Conservation (phyloP, 2,888 invertebrate species). For the Crematogaster levior region DNA sequence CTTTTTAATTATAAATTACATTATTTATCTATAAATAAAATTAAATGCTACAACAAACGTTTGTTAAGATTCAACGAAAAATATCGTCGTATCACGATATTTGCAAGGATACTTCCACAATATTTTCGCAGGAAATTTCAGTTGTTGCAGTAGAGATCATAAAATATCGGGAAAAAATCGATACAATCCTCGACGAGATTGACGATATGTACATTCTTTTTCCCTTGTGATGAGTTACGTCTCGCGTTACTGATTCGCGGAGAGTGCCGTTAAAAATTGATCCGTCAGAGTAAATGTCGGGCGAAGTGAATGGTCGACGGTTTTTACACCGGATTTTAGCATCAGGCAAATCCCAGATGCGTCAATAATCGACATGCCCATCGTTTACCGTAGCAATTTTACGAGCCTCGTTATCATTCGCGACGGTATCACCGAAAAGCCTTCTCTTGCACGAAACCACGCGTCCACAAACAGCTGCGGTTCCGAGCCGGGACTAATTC, state of each 20-base stretch:
- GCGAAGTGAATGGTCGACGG: slow-evolving; percentile 35
- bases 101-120: not conserved
- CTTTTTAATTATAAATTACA: not conserved
- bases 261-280: slow-evolving; percentile 44
- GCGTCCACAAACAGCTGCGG: slow-evolving; percentile 23
- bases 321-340: slow-evolving; percentile 50
- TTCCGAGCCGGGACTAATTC: slow-evolving; percentile 42
- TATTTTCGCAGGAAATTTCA: not conserved
- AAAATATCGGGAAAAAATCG: slow-evolving; percentile 17
- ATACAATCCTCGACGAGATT: not conserved
- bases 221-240: not conserved
- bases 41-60: not conserved
- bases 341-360: slow-evolving; percentile 46
- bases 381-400: slow-evolving; percentile 61
- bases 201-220: not conserved
- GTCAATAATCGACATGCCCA: slow-evolving; percentile 57
- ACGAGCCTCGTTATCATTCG: slow-evolving; percentile 62
- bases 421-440: slow-evolving; percentile 51
- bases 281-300: slow-evolving; percentile 29
- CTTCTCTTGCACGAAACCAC: slow-evolving; percentile 25
- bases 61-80: not conserved
- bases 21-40: not conserved
- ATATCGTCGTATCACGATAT: not conserved
- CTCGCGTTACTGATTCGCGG: slow-evolving; percentile 29
- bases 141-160: not conserved